Evolutionary conservation across 2,797 vertebrate genomes (phyloP).

Genomic region (Rhinogobio ventralis): DNA sequence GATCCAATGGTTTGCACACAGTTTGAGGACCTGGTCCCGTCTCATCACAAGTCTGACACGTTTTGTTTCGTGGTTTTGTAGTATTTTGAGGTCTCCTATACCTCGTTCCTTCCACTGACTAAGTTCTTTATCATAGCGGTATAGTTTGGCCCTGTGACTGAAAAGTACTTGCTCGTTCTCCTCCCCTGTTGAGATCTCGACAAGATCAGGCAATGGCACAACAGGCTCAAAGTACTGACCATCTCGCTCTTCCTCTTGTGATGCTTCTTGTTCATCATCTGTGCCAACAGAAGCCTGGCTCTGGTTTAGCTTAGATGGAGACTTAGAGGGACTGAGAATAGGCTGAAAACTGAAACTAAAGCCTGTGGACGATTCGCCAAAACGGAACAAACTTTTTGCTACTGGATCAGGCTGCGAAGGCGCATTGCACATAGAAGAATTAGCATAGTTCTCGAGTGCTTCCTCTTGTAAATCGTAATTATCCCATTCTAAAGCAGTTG

Average conservation of each 20-base stretch:
- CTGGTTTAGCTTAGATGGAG: constrained; percentile 91
- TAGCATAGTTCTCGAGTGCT: constrained; percentile 83
- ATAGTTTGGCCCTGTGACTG: constrained; percentile 95
- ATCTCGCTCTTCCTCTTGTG: constrained; percentile 94
- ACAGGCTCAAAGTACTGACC: constrained; percentile 97
- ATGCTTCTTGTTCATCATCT: constrained; percentile 91
- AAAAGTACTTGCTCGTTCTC: constrained; percentile 95
- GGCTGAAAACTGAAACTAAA: constrained; percentile 98
- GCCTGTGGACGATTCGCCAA: constrained; percentile 91
- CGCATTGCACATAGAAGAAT: constrained; percentile 87
- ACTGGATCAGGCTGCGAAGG: constrained; percentile 86
- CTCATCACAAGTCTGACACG: constrained; percentile 94
- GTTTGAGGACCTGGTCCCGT: constrained; percentile 96
- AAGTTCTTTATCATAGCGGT: constrained; percentile 91
- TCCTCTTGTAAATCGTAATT: constrained; percentile 91
- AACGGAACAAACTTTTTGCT: constrained; percentile 92
- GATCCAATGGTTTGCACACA: constrained; percentile 98
- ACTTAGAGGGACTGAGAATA: constrained; percentile 92
- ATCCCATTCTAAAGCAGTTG: constrained; percentile 92
- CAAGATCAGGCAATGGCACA: constrained; percentile 92
- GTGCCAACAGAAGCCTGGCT: constrained; percentile 89
- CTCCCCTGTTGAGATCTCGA: constrained; percentile 93
- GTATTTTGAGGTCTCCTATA: constrained; percentile 95
- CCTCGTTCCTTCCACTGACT: constrained; percentile 98
- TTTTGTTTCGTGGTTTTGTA: constrained; percentile 90